Conservation (phyloP, 1,140 invertebrate genomes). For the Muscidifurax raptorellus region DNA sequence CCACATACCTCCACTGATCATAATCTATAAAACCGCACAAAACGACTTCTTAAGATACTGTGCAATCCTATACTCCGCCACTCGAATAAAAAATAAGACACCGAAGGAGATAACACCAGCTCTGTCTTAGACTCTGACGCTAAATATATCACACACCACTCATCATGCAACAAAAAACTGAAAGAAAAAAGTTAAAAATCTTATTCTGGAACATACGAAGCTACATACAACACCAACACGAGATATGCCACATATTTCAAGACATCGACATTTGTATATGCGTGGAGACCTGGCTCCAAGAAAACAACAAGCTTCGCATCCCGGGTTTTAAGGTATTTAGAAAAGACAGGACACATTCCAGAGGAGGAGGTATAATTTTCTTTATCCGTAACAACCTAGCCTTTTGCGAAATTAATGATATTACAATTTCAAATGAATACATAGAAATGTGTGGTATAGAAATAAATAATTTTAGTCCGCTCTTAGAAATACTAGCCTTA, state of each 20-base stretch:
- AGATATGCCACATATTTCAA: not conserved
- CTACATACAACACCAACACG: not conserved
- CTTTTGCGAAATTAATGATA: not conserved
- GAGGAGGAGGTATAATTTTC: slow-evolving; percentile 41
- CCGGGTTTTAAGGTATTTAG: slow-evolving; percentile 18
- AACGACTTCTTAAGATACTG: slow-evolving; percentile 6
- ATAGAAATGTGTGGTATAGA: slow-evolving; percentile 17
- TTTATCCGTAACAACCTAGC: slow-evolving; percentile 17
- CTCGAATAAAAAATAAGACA: not conserved
- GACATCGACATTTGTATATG: slow-evolving; percentile 26
- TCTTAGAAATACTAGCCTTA: not conserved
- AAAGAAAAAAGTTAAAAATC: slow-evolving; percentile 1
- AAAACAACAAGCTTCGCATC: not conserved
- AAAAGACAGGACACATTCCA: slow-evolving; percentile 29
- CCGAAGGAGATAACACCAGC: not conserved
- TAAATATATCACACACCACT: not conserved
- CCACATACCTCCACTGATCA: not conserved
- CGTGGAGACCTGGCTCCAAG: slow-evolving; percentile 28
- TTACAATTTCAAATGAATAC: not conserved
- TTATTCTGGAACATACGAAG: slow-evolving; percentile 32
- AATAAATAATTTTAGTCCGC: slow-evolving; percentile 9
- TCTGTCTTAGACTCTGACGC: not conserved
- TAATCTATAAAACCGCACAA: not conserved
- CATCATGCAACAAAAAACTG: not conserved
- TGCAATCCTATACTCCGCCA: not conserved